phyloP scores from a whole-genome alignment of 2,888 invertebrate species.

The Nezara viridula region DNA sequence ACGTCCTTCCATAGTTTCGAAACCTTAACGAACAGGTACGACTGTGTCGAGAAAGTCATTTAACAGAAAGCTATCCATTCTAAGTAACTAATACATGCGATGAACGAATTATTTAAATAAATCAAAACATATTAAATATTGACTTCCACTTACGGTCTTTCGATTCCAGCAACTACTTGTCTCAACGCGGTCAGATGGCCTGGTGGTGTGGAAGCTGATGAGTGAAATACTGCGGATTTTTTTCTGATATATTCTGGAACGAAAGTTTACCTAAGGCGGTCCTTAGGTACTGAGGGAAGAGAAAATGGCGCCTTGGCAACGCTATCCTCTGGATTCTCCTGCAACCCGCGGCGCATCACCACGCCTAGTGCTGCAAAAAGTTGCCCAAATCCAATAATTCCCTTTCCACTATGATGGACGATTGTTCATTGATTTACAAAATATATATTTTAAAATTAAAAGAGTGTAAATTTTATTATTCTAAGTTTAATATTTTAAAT shows the following conservation, averaged over 20 bases:
- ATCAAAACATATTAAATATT: not conserved
- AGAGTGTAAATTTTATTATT: not conserved
- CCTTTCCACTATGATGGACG: not conserved
- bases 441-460: not conserved
- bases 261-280: conserved; percentile 21
- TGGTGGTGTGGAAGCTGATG: not conserved
- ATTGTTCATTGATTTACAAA: not conserved
- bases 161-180: not conserved
- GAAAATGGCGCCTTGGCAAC: conserved; percentile 43
- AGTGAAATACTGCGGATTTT: not conserved
- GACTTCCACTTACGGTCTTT: not conserved
- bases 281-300: conserved; percentile 3
- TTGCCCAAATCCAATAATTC: conserved; percentile 12
- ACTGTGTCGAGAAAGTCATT: not conserved
- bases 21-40: not conserved
- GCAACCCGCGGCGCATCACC: conserved; percentile 35
- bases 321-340: conserved; percentile 37
- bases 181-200: not conserved
- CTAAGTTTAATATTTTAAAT: not conserved
- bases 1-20: not conserved
- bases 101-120: not conserved
- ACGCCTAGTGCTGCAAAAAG: conserved; percentile 28
- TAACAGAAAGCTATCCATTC: not conserved
- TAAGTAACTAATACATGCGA: not conserved
- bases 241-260: not conserved